A percentile compares a stretch with the other conserved stretches of the same genome.
Evolutionary conservation across 1,140 invertebrate species (phyloP).

Genomic region (Ganaspis sp.): DNA sequence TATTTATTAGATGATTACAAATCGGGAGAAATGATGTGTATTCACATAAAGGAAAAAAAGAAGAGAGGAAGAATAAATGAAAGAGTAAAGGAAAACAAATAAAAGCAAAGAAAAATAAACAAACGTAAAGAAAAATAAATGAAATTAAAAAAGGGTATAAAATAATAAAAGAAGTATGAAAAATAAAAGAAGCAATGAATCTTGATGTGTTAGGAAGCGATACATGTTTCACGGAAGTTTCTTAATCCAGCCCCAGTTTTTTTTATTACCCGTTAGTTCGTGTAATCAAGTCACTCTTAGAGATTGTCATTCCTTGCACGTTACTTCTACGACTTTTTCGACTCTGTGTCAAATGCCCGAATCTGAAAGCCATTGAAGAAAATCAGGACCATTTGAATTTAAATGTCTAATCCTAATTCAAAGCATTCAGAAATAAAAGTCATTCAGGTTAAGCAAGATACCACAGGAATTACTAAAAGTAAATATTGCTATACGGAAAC

Average conservation of each 20-base stretch:
- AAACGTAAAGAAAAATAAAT: too few species aligned
- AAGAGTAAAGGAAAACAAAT: too few species aligned
- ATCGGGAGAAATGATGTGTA: too few species aligned
- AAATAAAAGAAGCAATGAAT: neutral
- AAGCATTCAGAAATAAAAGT: neutral
- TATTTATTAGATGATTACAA: too few species aligned
- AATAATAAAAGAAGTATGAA: too few species aligned
- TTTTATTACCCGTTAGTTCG: conserved; percentile 49
- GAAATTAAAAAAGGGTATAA: too few species aligned
- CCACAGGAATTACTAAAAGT: too few species aligned
- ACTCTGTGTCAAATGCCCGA: conserved; percentile 51
- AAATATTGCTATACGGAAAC: neutral
- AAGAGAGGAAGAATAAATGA: too few species aligned
- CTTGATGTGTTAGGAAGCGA: neutral
- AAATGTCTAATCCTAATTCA: conserved; percentile 8
- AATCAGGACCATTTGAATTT: conserved; percentile 31
- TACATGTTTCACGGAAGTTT: conserved; percentile 33
- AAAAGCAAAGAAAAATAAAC: too few species aligned
- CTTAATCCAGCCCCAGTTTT: conserved; percentile 43
- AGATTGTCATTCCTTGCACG: conserved; percentile 53
- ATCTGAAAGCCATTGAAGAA: conserved; percentile 46
- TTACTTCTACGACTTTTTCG: conserved; percentile 54
- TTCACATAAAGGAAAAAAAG: too few species aligned
- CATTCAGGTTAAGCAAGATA: neutral
- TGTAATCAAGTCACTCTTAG: conserved; percentile 40